Evolutionary conservation across 2,797 vertebrate genomes (phyloP).

Genomic region (Acridotheres tristis): DNA sequence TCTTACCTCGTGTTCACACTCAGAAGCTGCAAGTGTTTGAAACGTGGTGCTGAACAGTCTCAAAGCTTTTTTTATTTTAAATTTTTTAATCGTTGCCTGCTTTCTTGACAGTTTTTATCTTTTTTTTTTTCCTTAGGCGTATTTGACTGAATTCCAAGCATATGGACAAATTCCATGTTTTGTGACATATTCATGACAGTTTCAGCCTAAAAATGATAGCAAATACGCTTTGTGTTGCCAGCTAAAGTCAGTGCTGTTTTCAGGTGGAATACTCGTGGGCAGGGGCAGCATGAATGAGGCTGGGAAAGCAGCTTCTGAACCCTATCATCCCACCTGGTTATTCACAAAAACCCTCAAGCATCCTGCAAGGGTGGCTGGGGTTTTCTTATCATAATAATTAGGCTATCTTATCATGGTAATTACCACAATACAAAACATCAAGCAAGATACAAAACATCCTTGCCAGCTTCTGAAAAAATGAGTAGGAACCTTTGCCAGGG

Average conservation of each 20-base stretch:
- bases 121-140: background rate
- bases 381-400: background rate
- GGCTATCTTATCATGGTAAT: background rate
- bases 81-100: background rate
- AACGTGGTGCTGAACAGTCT: background rate
- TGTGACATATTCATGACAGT: slow-evolving; percentile 25
- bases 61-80: background rate
- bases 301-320: background rate
- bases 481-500: slow-evolving; percentile 1
- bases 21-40: background rate
- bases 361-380: background rate
- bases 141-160: slow-evolving; percentile 43
- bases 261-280: background rate
- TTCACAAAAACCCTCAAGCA: background rate
- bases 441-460: background rate
- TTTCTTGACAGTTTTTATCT: slow-evolving; percentile 1
- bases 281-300: background rate
- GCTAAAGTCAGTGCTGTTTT: background rate
- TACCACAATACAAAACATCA: background rate
- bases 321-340: background rate
- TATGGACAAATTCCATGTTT: slow-evolving; percentile 34
- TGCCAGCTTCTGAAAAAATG: background rate
- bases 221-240: slow-evolving; percentile 1
- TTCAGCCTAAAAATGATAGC: slow-evolving; percentile 26
- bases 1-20: background rate